A percentile compares a stretch with the other conserved stretches of the same genome.
phyloP scores from a whole-genome alignment of 2,797 vertebrate species.

The Lerista edwardsae region DNA sequence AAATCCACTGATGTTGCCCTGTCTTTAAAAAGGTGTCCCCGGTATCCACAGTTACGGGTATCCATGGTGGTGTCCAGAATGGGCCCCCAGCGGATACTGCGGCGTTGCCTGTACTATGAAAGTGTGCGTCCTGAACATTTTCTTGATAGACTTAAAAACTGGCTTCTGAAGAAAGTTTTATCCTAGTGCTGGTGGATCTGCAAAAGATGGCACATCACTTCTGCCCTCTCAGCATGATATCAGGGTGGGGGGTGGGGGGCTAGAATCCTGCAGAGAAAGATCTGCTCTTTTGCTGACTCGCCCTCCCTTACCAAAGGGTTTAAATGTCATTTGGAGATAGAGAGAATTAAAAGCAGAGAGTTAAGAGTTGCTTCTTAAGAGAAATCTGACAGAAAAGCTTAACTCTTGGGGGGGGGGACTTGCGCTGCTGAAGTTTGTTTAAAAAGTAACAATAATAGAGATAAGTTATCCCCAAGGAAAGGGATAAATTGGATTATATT shows the following conservation, averaged over 20 bases:
- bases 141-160: neutral
- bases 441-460: slow-evolving; percentile 23
- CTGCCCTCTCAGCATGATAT: slow-evolving; percentile 44
- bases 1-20: too few relatives aligned
- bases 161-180: neutral
- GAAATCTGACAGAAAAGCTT: neutral
- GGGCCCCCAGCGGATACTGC: too few relatives aligned
- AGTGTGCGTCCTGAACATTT: too few relatives aligned
- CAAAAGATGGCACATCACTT: neutral
- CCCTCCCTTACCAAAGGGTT: neutral
- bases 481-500: neutral
- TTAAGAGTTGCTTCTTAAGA: neutral
- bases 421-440: slow-evolving; percentile 6
- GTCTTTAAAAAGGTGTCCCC: too few relatives aligned
- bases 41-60: too few relatives aligned
- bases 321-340: slow-evolving; percentile 38
- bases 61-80: too few relatives aligned
- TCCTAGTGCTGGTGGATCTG: slow-evolving; percentile 26
- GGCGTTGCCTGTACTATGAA: neutral
- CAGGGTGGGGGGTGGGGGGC: neutral
- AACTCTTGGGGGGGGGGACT: slow-evolving; percentile 1
- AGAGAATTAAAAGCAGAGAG: slow-evolving; percentile 26
- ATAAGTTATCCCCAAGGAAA: slow-evolving; percentile 44
- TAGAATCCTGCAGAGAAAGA: neutral
- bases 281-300: slow-evolving; percentile 46